A percentile compares a stretch with the other conserved stretches of the same genome.
Conservation (phyloP, 2,113 vertebrate species). For the Tympanuchus pallidicinctus region DNA sequence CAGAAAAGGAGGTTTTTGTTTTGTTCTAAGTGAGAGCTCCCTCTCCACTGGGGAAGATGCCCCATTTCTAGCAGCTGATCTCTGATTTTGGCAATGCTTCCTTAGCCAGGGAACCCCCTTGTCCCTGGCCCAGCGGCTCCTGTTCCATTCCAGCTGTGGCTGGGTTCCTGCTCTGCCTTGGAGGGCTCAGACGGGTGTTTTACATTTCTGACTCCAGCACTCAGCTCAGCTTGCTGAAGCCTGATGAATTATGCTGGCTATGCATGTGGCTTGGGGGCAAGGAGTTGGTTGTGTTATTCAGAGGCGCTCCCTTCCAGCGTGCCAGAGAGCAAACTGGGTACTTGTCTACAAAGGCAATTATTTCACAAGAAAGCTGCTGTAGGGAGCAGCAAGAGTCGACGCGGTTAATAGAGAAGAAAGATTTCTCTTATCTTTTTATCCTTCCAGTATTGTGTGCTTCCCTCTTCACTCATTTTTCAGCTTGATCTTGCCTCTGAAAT, state of each 20-base stretch:
- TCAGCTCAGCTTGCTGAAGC: constrained; percentile 24
- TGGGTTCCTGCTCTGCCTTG: constrained; percentile 23
- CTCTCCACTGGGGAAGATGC: not conserved
- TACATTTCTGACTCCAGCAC: constrained; percentile 50
- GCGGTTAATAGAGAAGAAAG: not conserved
- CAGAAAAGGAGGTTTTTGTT: not conserved
- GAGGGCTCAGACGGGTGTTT: constrained; percentile 58
- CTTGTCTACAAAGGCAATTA: constrained; percentile 69
- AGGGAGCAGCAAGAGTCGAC: constrained; percentile 57
- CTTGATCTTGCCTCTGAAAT: not conserved
- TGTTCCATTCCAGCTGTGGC: not conserved
- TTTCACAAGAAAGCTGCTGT: constrained; percentile 65
- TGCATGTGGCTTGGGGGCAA: constrained; percentile 67
- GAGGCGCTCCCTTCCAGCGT: constrained; percentile 53
- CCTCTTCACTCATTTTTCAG: not conserved
- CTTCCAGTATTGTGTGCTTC: fast-evolving
- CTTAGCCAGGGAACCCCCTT: not conserved
- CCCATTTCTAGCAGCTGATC: not conserved
- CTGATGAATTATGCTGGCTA: constrained; percentile 59
- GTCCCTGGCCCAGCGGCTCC: not conserved
- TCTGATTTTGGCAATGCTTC: not conserved
- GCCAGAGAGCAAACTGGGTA: constrained; percentile 58
- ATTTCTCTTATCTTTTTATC: not conserved
- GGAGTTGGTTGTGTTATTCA: constrained; percentile 57
- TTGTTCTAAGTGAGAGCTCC: not conserved